These are phyloP conservation scores for Meghimatium bilineatum DNA, from an alignment of 2,888 invertebrate genomes.

Conservation along the genomic window DNA sequence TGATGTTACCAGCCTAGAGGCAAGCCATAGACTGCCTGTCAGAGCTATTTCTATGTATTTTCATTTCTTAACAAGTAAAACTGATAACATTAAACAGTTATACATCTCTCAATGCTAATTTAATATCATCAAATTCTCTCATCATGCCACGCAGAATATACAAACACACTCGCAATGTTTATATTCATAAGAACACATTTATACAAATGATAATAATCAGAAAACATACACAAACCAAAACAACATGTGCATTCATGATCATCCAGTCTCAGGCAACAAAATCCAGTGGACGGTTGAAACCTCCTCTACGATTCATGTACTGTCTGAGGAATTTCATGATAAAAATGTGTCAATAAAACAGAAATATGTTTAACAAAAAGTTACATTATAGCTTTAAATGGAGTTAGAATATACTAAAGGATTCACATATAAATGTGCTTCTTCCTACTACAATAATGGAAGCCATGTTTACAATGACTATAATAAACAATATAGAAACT, in stretches of 20 bases:
- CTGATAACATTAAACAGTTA: neutral
- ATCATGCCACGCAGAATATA: neutral
- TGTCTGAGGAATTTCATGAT: constrained; percentile 79
- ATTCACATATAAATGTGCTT: no score
- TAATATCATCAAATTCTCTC: neutral
- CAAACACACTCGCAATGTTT: neutral
- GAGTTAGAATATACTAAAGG: no score
- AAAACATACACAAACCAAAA: neutral
- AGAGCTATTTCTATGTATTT: no score
- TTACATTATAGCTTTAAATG: no score
- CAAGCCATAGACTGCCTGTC: no score
- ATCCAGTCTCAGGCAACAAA: constrained; percentile 85
- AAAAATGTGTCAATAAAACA: neutral
- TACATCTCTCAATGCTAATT: neutral
- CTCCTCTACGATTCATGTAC: constrained; percentile 99
- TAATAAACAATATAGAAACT: no score
- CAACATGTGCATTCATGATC: neutral
- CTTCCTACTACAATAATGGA: no score
- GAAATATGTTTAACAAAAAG: no score
- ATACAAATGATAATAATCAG: neutral
- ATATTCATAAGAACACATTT: neutral
- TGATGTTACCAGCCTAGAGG: no score
- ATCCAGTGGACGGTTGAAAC: constrained; percentile 97
- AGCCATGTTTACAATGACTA: no score
- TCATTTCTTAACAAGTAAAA: neutral